phyloP scores from a whole-genome alignment of 2,888 invertebrate species.

The Glyphotaelius pellucidus region DNA sequence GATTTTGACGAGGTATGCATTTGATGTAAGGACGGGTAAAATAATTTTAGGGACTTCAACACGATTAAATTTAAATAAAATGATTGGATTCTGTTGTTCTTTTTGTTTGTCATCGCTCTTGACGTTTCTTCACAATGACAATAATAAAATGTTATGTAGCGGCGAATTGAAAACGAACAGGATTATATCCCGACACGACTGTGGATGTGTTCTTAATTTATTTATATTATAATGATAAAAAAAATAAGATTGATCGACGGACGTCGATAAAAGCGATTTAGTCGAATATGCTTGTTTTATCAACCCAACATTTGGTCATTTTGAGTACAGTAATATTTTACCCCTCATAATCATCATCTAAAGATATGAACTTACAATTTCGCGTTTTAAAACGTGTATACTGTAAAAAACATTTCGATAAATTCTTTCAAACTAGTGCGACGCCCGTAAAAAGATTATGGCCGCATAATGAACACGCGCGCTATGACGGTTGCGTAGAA shows the following conservation, averaged over 20 bases:
- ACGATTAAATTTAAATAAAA: conserved; percentile 65
- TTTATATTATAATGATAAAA: not conserved
- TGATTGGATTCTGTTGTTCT: conserved; percentile 63
- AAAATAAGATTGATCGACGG: conserved; percentile 11
- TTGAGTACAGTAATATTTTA: too few relatives aligned
- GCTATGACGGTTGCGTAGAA: conserved; percentile 18
- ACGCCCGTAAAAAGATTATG: not conserved
- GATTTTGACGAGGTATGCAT: not conserved
- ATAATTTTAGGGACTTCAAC: not conserved
- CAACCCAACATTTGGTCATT: too few relatives aligned
- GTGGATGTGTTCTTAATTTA: not conserved
- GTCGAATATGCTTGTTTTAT: not conserved
- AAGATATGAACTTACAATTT: not conserved
- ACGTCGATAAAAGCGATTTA: not conserved
- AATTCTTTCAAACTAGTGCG: not conserved
- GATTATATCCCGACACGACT: conserved; percentile 9
- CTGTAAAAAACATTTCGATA: not conserved
- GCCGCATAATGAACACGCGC: not conserved
- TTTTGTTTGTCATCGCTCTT: conserved; percentile 65
- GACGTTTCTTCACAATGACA: conserved; percentile 63
- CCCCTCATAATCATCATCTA: too few relatives aligned
- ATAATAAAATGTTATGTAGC: conserved; percentile 60
- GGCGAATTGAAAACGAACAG: conserved; percentile 25
- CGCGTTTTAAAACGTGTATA: not conserved
- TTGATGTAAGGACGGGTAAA: not conserved